Conservation (phyloP, 37 sponge, comb jelly and placozoan genomes). For the Cladorhizidae sp. region DNA sequence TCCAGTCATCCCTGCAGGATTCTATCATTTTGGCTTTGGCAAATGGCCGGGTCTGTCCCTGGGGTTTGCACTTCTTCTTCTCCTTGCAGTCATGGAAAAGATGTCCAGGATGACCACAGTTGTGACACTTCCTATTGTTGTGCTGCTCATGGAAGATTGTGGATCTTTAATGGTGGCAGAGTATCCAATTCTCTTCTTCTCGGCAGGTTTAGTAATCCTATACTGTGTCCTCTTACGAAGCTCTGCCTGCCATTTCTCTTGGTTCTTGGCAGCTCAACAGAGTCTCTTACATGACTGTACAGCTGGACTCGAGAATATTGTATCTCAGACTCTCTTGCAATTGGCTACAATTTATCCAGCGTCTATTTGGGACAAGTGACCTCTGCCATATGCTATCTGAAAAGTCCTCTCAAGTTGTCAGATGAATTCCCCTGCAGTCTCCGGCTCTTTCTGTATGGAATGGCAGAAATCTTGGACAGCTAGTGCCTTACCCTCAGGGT, state of each 20-base stretch:
- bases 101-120: not conserved
- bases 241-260: not conserved
- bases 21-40: not conserved
- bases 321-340: slow-evolving; percentile 46
- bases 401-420: slow-evolving; percentile 21
- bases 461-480: slow-evolving; percentile 44
- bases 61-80: not conserved
- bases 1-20: no score
- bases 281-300: not conserved
- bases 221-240: slow-evolving; percentile 13
- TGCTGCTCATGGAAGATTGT: not conserved
- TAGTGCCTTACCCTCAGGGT: slow-evolving; percentile 18
- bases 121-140: not conserved
- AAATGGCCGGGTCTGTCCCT: not conserved
- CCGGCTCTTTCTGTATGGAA: slow-evolving; percentile 14
- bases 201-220: not conserved
- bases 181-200: not conserved
- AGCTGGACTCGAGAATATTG: slow-evolving; percentile 8
- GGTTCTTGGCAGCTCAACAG: not conserved
- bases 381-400: slow-evolving; percentile 44
- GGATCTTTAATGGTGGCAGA: not conserved
- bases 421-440: slow-evolving; percentile 21
- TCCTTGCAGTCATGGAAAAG: not conserved
- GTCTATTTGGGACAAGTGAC: slow-evolving; percentile 35
- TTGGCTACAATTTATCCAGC: slow-evolving; percentile 30